Conservation (phyloP, 2,888 invertebrate species). For the Neocrepidodera transversa region DNA sequence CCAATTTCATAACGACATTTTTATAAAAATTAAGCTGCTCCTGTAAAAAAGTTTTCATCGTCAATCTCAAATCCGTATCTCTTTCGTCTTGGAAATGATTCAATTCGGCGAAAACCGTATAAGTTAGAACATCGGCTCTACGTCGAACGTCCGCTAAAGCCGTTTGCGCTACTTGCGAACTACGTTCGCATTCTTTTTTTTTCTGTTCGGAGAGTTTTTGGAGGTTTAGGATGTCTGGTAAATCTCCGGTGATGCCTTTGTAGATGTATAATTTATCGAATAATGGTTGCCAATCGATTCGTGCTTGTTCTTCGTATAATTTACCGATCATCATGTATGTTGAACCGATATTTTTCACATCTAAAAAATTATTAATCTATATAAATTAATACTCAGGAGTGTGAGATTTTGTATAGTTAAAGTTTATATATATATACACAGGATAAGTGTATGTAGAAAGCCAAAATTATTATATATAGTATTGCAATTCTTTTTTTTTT, state of each 20-base stretch:
- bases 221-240: conserved; percentile 88
- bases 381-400: too few relatives aligned
- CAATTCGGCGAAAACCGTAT: conserved; percentile 92
- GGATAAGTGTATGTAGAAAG: too few relatives aligned
- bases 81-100: conserved; percentile 91
- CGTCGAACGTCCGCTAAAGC: conserved; percentile 82
- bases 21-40: conserved; percentile 94
- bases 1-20: conserved; percentile 77
- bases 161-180: conserved; percentile 80
- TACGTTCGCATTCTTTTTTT: conserved; percentile 85
- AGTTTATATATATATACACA: too few relatives aligned
- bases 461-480: too few relatives aligned
- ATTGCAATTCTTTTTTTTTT: too few relatives aligned
- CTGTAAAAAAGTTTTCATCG: conserved; percentile 84
- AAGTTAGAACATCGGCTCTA: conserved; percentile 90
- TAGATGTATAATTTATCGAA: conserved; percentile 93
- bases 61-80: conserved; percentile 81
- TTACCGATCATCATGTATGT: conserved; percentile 89
- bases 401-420: too few relatives aligned
- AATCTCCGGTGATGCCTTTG: conserved; percentile 88
- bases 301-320: conserved; percentile 89
- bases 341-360: conserved; percentile 79
- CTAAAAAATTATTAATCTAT: conserved; percentile 38
- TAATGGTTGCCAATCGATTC: conserved; percentile 88
- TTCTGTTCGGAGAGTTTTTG: conserved; percentile 92